A percentile compares a stretch with the other conserved stretches of the same genome.
These are phyloP conservation scores for Solea solea DNA, from an alignment of 2,113 vertebrate genomes.

Conservation along the genomic window DNA sequence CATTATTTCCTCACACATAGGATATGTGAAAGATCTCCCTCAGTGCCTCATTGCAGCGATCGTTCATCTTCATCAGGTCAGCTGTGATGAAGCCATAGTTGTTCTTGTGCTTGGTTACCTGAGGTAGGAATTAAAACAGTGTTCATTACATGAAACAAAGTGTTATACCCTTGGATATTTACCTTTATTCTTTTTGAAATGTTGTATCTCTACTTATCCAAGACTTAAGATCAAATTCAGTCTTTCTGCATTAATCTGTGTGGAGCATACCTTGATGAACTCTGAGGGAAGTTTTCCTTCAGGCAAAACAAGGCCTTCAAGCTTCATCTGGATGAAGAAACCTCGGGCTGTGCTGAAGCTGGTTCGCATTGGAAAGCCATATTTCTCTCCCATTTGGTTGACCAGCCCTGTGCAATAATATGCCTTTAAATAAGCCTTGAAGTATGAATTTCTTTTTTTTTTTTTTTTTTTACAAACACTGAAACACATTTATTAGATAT, in stretches of 20 bases:
- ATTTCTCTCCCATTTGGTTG: constrained; percentile 87
- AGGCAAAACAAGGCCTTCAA: constrained; percentile 81
- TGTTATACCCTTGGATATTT: background rate
- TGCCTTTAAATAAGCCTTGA: background rate
- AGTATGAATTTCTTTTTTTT: background rate
- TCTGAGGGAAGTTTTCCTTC: constrained; percentile 87
- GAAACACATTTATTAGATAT: background rate
- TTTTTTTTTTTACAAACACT: background rate
- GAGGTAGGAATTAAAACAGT: constrained; percentile 18
- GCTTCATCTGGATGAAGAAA: constrained; percentile 95
- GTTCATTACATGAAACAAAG: background rate
- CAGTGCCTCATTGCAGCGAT: constrained; percentile 93
- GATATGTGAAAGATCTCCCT: constrained; percentile 98
- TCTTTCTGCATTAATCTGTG: background rate
- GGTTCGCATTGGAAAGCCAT: constrained; percentile 89
- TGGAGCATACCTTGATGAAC: constrained; percentile 91
- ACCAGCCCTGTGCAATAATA: constrained; percentile 85
- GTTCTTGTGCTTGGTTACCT: constrained; percentile 92
- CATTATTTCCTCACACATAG: constrained; percentile 86
- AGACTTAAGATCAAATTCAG: no score
- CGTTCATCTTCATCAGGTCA: constrained; percentile 97
- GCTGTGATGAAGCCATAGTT: constrained; percentile 91
- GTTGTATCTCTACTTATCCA: no score
- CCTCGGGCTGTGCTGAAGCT: constrained; percentile 93
- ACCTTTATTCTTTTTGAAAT: background rate